Evolutionary conservation across 1,140 invertebrate species (phyloP).

Genomic region (Pissodes strobi): DNA sequence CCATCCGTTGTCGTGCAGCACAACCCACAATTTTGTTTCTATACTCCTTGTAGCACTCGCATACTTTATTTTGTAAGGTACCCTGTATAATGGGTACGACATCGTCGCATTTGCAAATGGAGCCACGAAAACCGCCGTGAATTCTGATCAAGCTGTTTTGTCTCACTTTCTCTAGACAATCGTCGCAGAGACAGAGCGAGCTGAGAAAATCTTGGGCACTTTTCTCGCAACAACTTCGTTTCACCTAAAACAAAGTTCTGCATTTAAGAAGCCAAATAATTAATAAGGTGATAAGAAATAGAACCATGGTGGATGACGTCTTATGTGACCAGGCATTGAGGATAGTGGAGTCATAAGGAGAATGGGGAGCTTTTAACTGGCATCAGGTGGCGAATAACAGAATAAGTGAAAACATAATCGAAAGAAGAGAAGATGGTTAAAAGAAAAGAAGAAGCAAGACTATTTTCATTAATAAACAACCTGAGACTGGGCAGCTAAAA

Average conservation of each 20-base stretch:
- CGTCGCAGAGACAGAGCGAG: conserved; percentile 15
- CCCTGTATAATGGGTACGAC: conserved; percentile 34
- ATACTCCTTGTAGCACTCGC: conserved; percentile 34
- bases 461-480: too few species aligned
- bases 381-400: too few species aligned
- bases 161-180: conserved; percentile 15
- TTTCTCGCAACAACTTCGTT: conserved; percentile 20
- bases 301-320: too few species aligned
- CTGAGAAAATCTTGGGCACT: conserved; percentile 8
- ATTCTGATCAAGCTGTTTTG: conserved; percentile 19
- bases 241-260: background rate
- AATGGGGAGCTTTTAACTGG: background rate
- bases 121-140: conserved; percentile 3
- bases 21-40: conserved; percentile 17
- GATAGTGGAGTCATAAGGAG: too few species aligned
- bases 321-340: too few species aligned
- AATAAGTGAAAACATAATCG: too few species aligned
- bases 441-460: too few species aligned
- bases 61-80: conserved; percentile 20
- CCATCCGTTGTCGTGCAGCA: conserved; percentile 20
- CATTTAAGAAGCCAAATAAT: too few species aligned
- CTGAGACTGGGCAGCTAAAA: too few species aligned
- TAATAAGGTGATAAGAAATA: too few species aligned
- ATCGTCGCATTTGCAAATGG: background rate
- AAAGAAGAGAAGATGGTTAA: too few species aligned